phyloP scores from a whole-genome alignment of 2,888 invertebrate species.

The Corythucha ciliata region DNA sequence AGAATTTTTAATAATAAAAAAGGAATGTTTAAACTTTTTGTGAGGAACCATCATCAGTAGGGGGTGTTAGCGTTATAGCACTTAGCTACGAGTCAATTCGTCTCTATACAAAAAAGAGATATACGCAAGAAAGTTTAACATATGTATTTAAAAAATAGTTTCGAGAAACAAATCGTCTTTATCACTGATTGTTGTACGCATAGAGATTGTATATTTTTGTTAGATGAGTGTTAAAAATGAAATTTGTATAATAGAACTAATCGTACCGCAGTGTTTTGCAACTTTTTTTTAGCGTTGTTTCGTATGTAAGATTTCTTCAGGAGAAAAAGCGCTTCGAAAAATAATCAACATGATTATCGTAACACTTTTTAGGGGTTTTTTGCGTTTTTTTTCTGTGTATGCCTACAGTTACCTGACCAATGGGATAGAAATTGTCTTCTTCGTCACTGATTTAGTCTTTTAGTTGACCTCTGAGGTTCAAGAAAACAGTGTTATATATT shows the following conservation, averaged over 20 bases:
- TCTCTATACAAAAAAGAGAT: conserved; percentile 24
- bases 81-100: conserved; percentile 30
- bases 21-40: too few species aligned
- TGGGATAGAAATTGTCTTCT: conserved; percentile 2
- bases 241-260: too few species aligned
- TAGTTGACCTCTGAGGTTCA: conserved; percentile 12
- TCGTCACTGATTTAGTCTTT: not conserved
- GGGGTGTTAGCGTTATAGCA: too few species aligned
- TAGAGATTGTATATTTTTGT: conserved; percentile 30
- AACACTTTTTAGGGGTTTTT: conserved; percentile 11
- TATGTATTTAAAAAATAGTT: conserved; percentile 5
- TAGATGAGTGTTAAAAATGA: conserved; percentile 27
- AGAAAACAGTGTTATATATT: conserved; percentile 21
- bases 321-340: not conserved
- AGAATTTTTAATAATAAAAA: too few species aligned
- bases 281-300: conserved; percentile 1
- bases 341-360: conserved; percentile 9
- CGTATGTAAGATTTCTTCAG: not conserved
- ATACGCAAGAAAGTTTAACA: conserved; percentile 26
- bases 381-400: conserved; percentile 11
- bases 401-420: conserved; percentile 30
- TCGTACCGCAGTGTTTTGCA: too few species aligned
- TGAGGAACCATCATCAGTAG: too few species aligned
- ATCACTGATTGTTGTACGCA: conserved; percentile 27
- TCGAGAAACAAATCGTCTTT: conserved; percentile 10